Evolutionary conservation across 1,140 invertebrate genomes (phyloP), one percentile per base, ranked within the genome.

Genomic region (Vanessa tameamea): DNA sequence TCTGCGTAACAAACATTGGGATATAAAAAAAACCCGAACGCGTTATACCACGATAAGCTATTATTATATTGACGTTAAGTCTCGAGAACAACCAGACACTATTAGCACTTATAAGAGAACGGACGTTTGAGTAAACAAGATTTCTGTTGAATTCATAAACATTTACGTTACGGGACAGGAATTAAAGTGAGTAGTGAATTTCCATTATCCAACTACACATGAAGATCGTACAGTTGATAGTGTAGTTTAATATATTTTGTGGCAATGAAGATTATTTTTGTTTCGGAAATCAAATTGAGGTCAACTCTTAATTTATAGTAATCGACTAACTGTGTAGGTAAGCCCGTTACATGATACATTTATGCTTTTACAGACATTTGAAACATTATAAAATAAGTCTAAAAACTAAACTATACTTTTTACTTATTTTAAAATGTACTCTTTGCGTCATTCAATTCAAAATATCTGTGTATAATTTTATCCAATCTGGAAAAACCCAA

Each of bases 401-500:
- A 43, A 43, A 43, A 43, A 11, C 26, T 0, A 4, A 31, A 31
- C 26, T 43, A 6, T 43, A 43, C 6, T 43, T 15, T 50, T 50
- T 8, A 16, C 16, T 55, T 4, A 55, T 23, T 11, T 23, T 57
- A 57, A 57, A 57, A 23, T 20, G 13, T 57, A 3, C n/a, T 23
- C 16, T 57, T 57, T 57, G 53, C 53, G 53, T 55, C 50, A 43
- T 57, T 69, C 51, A 26, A 69, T 23, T 16, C 26, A 16, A 63
- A 15, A 23, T n/a, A 37, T 16, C 1, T 8, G 37, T 61, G n/a
- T 20, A 31, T 11, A 31, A 37, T 47, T 61, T 66, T 65, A 73
- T 50, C 65, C n/a, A 61, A 50, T 59, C 50, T 65, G 73, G 73
- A 48, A 69, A 75, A 75, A 75, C 66, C 67, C 67, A 64, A 48